Evolutionary conservation across 2,888 invertebrate species (phyloP).

Genomic region (Tridacna gigas): DNA sequence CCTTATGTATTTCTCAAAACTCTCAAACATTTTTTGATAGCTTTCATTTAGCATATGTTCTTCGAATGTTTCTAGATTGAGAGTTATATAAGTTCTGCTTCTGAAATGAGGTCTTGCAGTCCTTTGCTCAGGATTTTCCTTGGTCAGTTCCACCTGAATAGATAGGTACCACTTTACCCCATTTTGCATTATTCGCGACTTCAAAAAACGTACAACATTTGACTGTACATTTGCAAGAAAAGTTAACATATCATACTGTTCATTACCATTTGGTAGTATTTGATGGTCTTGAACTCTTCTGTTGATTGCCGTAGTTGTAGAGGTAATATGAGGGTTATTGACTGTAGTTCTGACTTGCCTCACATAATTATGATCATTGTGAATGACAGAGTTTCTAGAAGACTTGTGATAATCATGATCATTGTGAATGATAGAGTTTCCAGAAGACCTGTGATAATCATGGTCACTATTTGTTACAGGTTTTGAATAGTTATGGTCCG

Average conservation of each 20-base stretch:
- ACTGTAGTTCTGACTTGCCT: too few relatives aligned
- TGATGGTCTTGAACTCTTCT: neutral
- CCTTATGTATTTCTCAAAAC: slow-evolving; percentile 57
- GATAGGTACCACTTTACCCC: slow-evolving; percentile 58
- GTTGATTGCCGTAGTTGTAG: neutral
- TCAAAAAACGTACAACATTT: slow-evolving; percentile 25
- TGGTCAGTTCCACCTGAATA: slow-evolving; percentile 47
- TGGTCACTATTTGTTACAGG: too few relatives aligned
- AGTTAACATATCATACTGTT: slow-evolving; percentile 44
- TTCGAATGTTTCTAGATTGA: slow-evolving; percentile 30
- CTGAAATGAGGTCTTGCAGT: slow-evolving; percentile 35
- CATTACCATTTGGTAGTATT: slow-evolving; percentile 5
- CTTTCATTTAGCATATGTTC: slow-evolving; percentile 45
- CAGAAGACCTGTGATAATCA: too few relatives aligned
- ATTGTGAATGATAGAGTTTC: too few relatives aligned
- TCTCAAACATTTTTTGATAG: slow-evolving; percentile 60
- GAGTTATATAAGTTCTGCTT: slow-evolving; percentile 17
- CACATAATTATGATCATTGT: too few relatives aligned
- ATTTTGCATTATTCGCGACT: slow-evolving; percentile 26
- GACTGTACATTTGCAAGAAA: slow-evolving; percentile 41
- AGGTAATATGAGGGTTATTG: too few relatives aligned
- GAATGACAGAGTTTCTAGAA: too few relatives aligned
- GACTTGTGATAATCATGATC: too few relatives aligned
- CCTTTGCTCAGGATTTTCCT: slow-evolving; percentile 26
- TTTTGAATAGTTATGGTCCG: too few relatives aligned